Base-by-base conservation (phyloP, 2,797 vertebrate genomes). In the Pseudochaenichthys georgianus region DNA sequence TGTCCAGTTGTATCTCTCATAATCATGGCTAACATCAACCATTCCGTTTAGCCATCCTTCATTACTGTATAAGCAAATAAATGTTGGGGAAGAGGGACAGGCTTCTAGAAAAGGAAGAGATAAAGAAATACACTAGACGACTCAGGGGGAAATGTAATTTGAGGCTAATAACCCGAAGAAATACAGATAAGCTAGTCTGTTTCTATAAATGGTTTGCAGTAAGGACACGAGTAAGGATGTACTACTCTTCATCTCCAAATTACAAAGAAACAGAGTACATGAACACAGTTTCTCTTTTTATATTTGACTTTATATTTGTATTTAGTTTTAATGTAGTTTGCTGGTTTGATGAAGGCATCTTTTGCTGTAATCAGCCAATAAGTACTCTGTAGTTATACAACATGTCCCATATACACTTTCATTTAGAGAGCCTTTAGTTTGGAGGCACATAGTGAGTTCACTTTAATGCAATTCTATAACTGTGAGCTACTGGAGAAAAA, bases 71-170 rank as follows among this genome's bases (percentile, higher is more conserved):
- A 38, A 73, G 71, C 54, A 82, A 70, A 80, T 73, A 54, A 65
- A 61, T 61, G 64, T 15, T 50, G n/a, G 34, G 43, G 48, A 73
- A 28, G 3, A 54, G 38, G 51, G 52, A 63, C 9, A 50, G 60
- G 71, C 74, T 77, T 89, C 87, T 50, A 77, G 59, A 81, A 64
- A 43, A 66, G 51, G n/a, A 70, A 75, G 51, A 68, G 67, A 85
- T 85, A 87, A 80, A 88, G 60, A 75, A 84, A 72, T 59, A 45
- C 16, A 6, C 41, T 62, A 65, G 61, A 54, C 75, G 53, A 83
- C 16, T 77, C 54, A 8, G 58, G 47, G 43, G 68, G 79, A 80
- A 77, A 11, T 64, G 77, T 68, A 79, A 81, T 70, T 67, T 65
- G 48, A 76, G 62, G 64, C 62, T 66, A 67, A 80, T 69, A 64